phyloP scores from a whole-genome alignment of 2,113 vertebrate genomes.

The Columba janthina region DNA sequence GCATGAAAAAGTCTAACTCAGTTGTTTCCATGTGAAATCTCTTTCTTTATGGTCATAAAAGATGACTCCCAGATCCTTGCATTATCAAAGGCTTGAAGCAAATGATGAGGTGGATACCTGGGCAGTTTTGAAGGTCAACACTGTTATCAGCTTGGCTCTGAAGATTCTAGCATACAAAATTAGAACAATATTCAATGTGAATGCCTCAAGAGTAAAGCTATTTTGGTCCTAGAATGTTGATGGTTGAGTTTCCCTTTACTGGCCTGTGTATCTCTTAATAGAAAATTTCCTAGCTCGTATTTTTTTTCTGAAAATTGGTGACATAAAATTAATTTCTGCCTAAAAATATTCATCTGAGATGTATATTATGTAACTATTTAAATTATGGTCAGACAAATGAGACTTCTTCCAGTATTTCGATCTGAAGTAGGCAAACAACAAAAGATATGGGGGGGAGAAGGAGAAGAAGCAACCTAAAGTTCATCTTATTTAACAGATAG shows the following conservation, averaged over 20 bases:
- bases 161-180: not conserved
- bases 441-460: fast-evolving
- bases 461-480: not conserved
- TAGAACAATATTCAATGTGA: not conserved
- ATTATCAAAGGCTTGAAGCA: constrained; percentile 4
- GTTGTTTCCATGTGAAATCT: not conserved
- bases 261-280: not conserved
- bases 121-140: not conserved
- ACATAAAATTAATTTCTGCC: not conserved
- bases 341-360: not conserved
- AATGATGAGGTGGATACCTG: not conserved
- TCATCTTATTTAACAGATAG: constrained; percentile 46
- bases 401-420: not conserved
- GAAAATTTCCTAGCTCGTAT: not conserved
- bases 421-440: not conserved
- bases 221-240: not conserved
- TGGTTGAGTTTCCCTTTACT: not conserved
- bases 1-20: not conserved
- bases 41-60: not conserved
- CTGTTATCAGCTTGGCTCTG: not conserved
- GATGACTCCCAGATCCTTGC: not conserved
- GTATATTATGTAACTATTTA: not conserved
- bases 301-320: not conserved
- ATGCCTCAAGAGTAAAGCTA: not conserved
- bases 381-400: not conserved